Base-by-base conservation (phyloP, 2,113 vertebrate species). In the Periophthalmodon schlosseri region DNA sequence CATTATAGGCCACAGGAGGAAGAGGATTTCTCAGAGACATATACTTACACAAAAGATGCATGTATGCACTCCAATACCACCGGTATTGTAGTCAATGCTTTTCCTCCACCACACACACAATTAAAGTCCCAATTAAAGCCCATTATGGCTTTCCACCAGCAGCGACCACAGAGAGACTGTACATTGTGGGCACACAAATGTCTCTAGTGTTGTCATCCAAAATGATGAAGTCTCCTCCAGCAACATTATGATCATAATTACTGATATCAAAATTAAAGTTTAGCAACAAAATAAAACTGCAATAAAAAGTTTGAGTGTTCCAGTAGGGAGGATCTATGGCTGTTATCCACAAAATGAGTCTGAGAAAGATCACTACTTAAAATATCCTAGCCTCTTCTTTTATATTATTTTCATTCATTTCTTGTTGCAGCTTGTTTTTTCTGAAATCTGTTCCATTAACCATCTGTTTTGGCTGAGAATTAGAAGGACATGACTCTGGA, bases 111-210 rank as follows among this genome's bases (percentile, higher is more conserved):
- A 80, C 87, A 90, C 87, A 90, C 88, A 92, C 89, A 92, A 91
- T 92, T 92, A 92, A 90, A 90, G 87, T 91, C 81, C 90, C 90
- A 92, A 92, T 93, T 93, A 93, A 92, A 87, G 85, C 69, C 90
- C 90, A 93, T 93, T 93, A 92, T 89, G 87, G 91, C 74, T 92
- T 90, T 91, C 89, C 89, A 88, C 88, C 85, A 76, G 87, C 82
- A 76, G 76, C 77, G 52, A 90, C 90, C 91, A 75, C 88, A 90
- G 79, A 85, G 81, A 77, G 86, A 75, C 78, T 69, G 77, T 78
- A 78, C 83, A 81, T 88, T 93, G 89, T 73, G 89, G 87, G 86
- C 86, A 84, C 88, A 84, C 88, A 88, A 75, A 90, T 87, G 90
- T 92, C 89, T 93, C 87, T 80, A 85, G 81, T 87, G 87, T 86